Conservation (phyloP, 2,888 invertebrate species). For the Archips crataeganus region DNA sequence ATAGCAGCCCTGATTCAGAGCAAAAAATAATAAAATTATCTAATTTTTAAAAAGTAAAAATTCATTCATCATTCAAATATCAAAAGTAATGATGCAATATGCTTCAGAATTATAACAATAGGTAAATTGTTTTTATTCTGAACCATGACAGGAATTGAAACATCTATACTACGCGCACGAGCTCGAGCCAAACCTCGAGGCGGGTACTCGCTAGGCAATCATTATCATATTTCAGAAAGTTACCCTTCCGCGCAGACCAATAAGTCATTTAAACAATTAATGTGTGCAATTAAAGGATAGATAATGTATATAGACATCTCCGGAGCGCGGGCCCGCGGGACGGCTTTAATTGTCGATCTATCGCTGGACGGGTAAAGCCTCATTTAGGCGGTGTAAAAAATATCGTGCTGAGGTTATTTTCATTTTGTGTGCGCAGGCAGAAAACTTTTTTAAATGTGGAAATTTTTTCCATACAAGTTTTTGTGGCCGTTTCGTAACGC, state of each 20-base stretch:
- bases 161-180: slow-evolving; percentile 1
- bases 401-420: too few species aligned
- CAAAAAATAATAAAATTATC: too few species aligned
- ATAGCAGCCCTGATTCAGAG: too few species aligned
- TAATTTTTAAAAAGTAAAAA: too few species aligned
- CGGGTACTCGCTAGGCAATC: slow-evolving; percentile 4
- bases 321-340: slow-evolving; percentile 44
- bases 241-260: slow-evolving; percentile 37
- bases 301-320: slow-evolving; percentile 51
- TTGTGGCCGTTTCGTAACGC: too few species aligned
- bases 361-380: slow-evolving; percentile 33
- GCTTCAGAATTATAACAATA: background rate
- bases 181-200: slow-evolving; percentile 6
- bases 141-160: background rate
- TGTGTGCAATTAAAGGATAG: slow-evolving; percentile 46
- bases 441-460: too few species aligned
- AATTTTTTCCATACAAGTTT: too few species aligned
- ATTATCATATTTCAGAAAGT: slow-evolving; percentile 41
- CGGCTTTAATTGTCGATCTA: slow-evolving; percentile 51
- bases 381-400: background rate
- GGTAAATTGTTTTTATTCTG: background rate
- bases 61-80: too few species aligned
- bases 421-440: too few species aligned
- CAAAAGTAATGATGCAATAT: too few species aligned
- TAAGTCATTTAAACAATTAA: slow-evolving; percentile 44